These are phyloP conservation scores for Cherax quadricarinatus DNA, from an alignment of 1,140 invertebrate genomes.

Conservation along the genomic window DNA sequence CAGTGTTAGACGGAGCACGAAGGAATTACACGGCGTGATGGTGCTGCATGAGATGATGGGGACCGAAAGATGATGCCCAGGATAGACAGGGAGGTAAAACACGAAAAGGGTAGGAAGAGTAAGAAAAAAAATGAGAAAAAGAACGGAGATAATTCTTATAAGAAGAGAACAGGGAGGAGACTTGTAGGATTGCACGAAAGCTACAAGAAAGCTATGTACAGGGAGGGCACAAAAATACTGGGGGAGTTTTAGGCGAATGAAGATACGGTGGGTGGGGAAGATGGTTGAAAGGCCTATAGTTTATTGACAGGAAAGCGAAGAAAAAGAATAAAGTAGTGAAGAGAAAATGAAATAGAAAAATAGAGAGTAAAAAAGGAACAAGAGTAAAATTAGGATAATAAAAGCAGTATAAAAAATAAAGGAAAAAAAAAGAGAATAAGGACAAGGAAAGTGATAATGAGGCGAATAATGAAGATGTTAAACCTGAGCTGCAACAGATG, in stretches of 20 bases:
- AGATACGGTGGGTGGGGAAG: too few relatives aligned
- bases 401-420: not conserved
- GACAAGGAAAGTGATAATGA: not conserved
- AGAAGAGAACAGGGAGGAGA: not conserved
- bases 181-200: not conserved
- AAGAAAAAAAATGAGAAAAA: not conserved
- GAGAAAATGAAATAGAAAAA: not conserved
- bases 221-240: too few relatives aligned
- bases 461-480: slow-evolving; percentile 9
- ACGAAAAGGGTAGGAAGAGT: not conserved
- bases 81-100: not conserved
- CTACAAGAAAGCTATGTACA: not conserved
- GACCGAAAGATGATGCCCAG: not conserved
- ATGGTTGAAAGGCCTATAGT: too few relatives aligned
- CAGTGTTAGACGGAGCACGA: slow-evolving; percentile 24
- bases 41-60: not conserved
- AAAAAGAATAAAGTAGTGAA: not conserved
- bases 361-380: not conserved
- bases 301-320: too few relatives aligned
- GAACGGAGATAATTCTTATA: not conserved
- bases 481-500: not conserved
- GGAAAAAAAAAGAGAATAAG: not conserved
- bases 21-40: not conserved
- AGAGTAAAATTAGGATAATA: not conserved
- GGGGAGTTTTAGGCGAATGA: too few relatives aligned